Conservation (phyloP, 2,888 invertebrate species). For the Toxonevra muliebris region DNA sequence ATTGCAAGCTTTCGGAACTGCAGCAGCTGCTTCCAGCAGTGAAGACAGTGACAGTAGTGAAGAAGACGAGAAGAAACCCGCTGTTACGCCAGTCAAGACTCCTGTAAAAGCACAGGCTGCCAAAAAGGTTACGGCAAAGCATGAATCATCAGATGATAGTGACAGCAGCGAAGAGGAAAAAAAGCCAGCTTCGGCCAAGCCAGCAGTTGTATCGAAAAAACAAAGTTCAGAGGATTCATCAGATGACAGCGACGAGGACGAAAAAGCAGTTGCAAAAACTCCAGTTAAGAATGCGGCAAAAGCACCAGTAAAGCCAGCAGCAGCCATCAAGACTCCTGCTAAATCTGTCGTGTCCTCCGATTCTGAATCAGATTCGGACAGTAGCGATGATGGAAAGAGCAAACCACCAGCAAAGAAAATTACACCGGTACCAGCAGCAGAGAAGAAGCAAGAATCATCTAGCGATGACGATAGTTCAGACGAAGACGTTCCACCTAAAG, state of each 20-base stretch:
- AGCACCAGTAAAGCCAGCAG: slow-evolving; percentile 38
- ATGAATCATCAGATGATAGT: slow-evolving; percentile 37
- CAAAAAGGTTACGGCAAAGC: slow-evolving; percentile 25
- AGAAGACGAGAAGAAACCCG: slow-evolving; percentile 45
- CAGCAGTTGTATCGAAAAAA: slow-evolving; percentile 29
- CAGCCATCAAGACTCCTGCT: slow-evolving; percentile 22
- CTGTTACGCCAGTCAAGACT: slow-evolving; percentile 39
- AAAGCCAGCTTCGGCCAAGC: slow-evolving; percentile 14
- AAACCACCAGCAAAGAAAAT: slow-evolving; percentile 41
- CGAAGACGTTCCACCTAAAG: slow-evolving; percentile 25
- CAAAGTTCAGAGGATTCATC: slow-evolving; percentile 53
- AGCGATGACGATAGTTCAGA: slow-evolving; percentile 57
- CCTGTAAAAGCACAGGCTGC: slow-evolving; percentile 27
- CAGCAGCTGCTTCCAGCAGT: slow-evolving; percentile 15
- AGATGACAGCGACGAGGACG: slow-evolving; percentile 49
- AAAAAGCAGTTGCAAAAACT: slow-evolving; percentile 27
- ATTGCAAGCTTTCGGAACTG: slow-evolving; percentile 35
- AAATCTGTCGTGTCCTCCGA: too few relatives aligned
- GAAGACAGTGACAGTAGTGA: slow-evolving; percentile 44
- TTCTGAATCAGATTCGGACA: slow-evolving; percentile 41
- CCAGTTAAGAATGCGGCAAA: slow-evolving; percentile 16
- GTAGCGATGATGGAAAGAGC: slow-evolving; percentile 44
- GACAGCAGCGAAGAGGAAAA: slow-evolving; percentile 35
- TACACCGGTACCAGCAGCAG: slow-evolving; percentile 33
- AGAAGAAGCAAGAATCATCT: slow-evolving; percentile 49